These are phyloP conservation scores for Corythucha ciliata DNA, from an alignment of 2,888 invertebrate genomes.

Conservation along the genomic window DNA sequence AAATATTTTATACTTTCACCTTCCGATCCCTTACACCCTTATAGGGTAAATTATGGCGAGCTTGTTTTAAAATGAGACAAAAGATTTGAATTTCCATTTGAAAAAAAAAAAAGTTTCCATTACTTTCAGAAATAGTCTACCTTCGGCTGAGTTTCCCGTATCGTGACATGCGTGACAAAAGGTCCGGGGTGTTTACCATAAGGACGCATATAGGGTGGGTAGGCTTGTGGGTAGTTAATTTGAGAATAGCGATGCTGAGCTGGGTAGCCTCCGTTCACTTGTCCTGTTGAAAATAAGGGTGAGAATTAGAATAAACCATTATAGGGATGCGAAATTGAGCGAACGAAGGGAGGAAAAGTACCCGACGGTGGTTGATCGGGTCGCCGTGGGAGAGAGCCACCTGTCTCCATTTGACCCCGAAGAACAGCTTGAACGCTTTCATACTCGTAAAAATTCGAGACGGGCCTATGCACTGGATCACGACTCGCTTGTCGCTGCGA, in stretches of 20 bases:
- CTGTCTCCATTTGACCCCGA: conserved; percentile 38
- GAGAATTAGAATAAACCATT: too few relatives aligned
- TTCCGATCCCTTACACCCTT: too few relatives aligned
- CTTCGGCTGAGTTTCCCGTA: conserved; percentile 44
- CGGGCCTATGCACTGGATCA: conserved; percentile 53
- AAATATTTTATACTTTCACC: too few relatives aligned
- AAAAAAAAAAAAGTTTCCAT: too few relatives aligned
- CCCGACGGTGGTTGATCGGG: conserved; percentile 23
- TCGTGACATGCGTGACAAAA: conserved; percentile 54
- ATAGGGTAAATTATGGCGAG: too few relatives aligned
- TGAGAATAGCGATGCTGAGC: conserved; percentile 20
- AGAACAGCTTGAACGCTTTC: conserved; percentile 60
- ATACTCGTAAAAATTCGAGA: conserved; percentile 77
- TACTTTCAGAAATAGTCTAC: too few relatives aligned
- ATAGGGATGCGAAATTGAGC: too few relatives aligned
- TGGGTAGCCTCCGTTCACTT: conserved; percentile 19
- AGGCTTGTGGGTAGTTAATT: conserved; percentile 22
- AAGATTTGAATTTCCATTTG: too few relatives aligned
- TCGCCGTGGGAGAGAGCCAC: conserved; percentile 36
- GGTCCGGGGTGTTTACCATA: conserved; percentile 42
- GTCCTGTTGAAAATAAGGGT: too few relatives aligned
- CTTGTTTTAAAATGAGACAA: too few relatives aligned
- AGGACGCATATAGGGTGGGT: conserved; percentile 27
- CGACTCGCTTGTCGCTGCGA: conserved; percentile 51
- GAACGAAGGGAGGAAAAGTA: conserved; percentile 17